These are phyloP conservation scores for Megaceryle maxima DNA, from an alignment of 2,113 vertebrate genomes.

Conservation along the genomic window DNA sequence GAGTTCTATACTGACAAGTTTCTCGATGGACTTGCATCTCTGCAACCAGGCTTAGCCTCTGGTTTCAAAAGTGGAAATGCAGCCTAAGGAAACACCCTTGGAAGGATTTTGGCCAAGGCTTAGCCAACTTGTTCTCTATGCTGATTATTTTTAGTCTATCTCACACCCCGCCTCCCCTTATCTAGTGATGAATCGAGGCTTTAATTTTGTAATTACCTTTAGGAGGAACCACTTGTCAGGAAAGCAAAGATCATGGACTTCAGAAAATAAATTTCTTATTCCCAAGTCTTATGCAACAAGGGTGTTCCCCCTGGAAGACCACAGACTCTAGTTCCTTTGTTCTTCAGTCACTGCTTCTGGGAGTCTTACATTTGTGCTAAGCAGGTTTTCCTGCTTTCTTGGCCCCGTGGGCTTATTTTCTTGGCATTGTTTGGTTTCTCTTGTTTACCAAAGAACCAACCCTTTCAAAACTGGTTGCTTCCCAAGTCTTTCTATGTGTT, in stretches of 20 bases:
- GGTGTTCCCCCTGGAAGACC: not conserved
- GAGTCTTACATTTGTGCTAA: not conserved
- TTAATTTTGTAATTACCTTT: not conserved
- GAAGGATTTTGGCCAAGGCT: not conserved
- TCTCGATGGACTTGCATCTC: not conserved
- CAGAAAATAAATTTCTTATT: not conserved
- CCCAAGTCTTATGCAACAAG: not conserved
- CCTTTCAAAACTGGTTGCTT: not conserved
- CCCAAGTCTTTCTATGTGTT: not conserved
- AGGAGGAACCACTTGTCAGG: not conserved
- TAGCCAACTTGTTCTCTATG: not conserved
- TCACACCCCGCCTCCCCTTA: not conserved
- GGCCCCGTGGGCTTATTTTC: not conserved
- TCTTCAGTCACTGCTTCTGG: not conserved
- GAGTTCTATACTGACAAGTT: not conserved
- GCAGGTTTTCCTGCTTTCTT: not conserved
- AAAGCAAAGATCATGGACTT: not conserved
- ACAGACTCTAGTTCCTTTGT: not conserved
- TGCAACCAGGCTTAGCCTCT: not conserved
- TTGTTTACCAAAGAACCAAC: not conserved
- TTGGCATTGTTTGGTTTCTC: not conserved
- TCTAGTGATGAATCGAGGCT: not conserved
- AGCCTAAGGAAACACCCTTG: not conserved
- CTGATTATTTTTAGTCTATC: not conserved
- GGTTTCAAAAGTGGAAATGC: not conserved